Conservation (phyloP, 2,888 invertebrate genomes). For the Agrochola lota region DNA sequence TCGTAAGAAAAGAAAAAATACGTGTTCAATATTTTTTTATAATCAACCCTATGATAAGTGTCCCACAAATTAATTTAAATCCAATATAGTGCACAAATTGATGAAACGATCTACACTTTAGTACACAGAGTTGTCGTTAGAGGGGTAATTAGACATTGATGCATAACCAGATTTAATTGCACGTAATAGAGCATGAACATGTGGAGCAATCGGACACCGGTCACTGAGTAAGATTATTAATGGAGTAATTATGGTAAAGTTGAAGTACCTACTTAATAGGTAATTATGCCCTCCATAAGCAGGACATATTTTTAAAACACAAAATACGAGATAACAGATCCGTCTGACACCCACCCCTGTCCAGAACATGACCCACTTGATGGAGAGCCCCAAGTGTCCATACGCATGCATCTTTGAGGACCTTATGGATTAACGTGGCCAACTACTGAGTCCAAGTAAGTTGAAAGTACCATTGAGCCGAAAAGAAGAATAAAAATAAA, state of each 20-base stretch:
- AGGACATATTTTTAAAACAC: background rate
- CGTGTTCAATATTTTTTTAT: too few relatives aligned
- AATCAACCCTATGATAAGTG: too few relatives aligned
- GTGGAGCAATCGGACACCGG: conserved; percentile 9
- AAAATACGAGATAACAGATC: background rate
- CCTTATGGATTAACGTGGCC: background rate
- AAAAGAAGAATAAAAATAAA: background rate
- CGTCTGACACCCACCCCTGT: background rate
- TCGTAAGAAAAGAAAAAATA: too few relatives aligned
- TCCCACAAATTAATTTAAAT: background rate
- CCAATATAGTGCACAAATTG: background rate
- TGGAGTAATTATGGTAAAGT: background rate
- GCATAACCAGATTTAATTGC: conserved; percentile 44
- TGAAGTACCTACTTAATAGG: background rate
- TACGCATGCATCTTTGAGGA: background rate
- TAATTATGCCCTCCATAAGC: background rate
- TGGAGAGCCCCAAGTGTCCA: background rate
- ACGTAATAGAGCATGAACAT: conserved; percentile 24
- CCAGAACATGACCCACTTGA: background rate
- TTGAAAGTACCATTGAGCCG: background rate
- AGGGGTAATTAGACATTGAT: conserved; percentile 31
- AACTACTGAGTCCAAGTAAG: background rate
- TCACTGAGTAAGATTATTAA: conserved; percentile 16
- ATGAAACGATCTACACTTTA: conserved; percentile 5
- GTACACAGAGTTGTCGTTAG: conserved; percentile 12